Conservation (phyloP, 2,113 vertebrate genomes). For the Bettongia penicillata region DNA sequence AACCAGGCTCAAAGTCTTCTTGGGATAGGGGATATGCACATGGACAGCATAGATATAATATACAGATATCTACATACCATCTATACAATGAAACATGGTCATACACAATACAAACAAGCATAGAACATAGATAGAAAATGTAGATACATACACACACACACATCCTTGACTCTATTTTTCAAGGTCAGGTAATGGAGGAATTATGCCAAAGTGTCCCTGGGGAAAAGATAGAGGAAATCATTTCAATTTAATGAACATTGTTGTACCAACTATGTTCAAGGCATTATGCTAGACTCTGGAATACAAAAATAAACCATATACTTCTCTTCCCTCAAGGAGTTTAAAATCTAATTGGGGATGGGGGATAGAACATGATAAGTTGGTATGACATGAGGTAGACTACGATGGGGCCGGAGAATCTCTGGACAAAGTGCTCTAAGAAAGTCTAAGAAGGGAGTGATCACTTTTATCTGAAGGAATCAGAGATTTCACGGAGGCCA, state of each 20-base stretch:
- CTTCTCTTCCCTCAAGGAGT: not conserved
- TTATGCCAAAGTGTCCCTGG: conserved; percentile 31
- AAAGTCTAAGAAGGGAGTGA: too few species aligned
- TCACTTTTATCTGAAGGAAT: not conserved
- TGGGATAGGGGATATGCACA: not conserved
- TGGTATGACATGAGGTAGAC: not conserved
- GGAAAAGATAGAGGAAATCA: not conserved
- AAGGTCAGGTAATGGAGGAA: conserved; percentile 51
- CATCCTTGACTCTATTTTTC: conserved; percentile 21
- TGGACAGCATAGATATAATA: not conserved
- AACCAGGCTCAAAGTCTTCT: not conserved
- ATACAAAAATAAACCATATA: not conserved
- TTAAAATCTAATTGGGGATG: not conserved
- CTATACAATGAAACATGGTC: accelerated
- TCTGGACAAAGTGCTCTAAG: not conserved
- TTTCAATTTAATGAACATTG: not conserved
- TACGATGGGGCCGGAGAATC: not conserved
- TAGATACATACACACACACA: not conserved
- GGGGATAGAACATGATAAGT: not conserved
- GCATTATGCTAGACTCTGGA: not conserved
- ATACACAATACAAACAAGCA: not conserved
- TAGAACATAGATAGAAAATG: too few species aligned
- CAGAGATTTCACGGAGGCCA: not conserved
- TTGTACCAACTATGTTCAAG: not conserved
- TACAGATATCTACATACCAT: not conserved